phyloP scores from a whole-genome alignment of 1,140 invertebrate species.

The Brachionus rubens region DNA sequence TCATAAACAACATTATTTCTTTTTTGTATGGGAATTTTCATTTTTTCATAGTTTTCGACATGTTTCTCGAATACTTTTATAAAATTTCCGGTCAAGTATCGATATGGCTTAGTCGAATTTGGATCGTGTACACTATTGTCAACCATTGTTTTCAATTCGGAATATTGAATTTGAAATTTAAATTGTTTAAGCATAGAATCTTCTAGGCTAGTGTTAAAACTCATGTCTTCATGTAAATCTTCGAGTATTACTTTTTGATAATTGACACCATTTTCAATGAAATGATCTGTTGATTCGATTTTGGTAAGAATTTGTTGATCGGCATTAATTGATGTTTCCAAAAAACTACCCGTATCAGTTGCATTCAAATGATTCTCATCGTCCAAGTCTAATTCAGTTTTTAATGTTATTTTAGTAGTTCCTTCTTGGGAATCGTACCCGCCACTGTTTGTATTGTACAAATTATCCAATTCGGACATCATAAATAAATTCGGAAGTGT shows the following conservation, averaged over 20 bases:
- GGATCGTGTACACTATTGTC: slow-evolving; percentile 24
- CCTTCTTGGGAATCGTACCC: slow-evolving; percentile 4
- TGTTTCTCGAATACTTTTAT: slow-evolving; percentile 31
- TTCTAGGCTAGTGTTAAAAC: slow-evolving; percentile 4
- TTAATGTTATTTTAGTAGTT: slow-evolving; percentile 24
- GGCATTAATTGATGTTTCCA: background rate
- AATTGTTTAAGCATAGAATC: slow-evolving; percentile 23
- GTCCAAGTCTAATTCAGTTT: slow-evolving; percentile 9
- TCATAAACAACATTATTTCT: slow-evolving; percentile 37
- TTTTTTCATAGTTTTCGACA: slow-evolving; percentile 33
- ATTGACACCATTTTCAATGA: background rate
- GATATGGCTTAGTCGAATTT: slow-evolving; percentile 11
- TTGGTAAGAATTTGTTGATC: slow-evolving; percentile 22
- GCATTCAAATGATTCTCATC: background rate
- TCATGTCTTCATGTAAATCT: slow-evolving; percentile 9
- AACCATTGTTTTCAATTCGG: slow-evolving; percentile 9
- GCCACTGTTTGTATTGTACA: background rate
- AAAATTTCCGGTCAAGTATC: slow-evolving; percentile 37
- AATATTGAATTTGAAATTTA: slow-evolving; percentile 33
- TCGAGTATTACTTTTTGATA: slow-evolving; percentile 7
- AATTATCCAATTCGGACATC: slow-evolving; percentile 19
- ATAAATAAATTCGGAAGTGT: too few species aligned
- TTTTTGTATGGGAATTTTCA: slow-evolving; percentile 33
- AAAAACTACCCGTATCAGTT: background rate
- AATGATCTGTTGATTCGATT: slow-evolving; percentile 5